Evolutionary conservation across 2,797 vertebrate species (phyloP), one percentile per base, ranked within the genome.

Genomic region (Rhynchotus rufescens): DNA sequence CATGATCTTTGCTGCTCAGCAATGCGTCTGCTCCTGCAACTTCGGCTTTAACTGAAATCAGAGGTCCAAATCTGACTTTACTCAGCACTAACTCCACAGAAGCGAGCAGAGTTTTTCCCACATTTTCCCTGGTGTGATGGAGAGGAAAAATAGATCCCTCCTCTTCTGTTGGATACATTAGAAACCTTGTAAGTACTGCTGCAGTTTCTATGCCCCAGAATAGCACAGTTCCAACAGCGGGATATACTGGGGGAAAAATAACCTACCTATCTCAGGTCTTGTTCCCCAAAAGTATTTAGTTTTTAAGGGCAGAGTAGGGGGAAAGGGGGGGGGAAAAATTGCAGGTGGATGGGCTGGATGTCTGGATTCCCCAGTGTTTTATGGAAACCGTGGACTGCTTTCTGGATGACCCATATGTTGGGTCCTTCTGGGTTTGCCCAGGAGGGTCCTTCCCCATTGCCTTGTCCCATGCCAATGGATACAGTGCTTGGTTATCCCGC

Each of bases 21-120:
- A 96, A 94, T 90, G 84, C 6, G 2, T 91, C 91, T 95, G 95
- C 73, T 96, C 86, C 93, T 91, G 95, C 79, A 91, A 76, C 94
- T 93, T 88, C 80, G 88, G 40, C 79, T 91, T n/a, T 40, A 54
- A 36, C 69, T 88, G 66, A 87, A 91, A 82, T 87, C 79, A 57
- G 66, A 73, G 56, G 79, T 84, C 86, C 76, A 90, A 85, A 92
- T 56, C 66, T 6, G 52, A 83, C 66, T 90, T 80, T 83, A 8
- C 25, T 52, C 67, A 84, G 78, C 44, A 66, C 90, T 26, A 81
- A 65, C 32, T 96, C 42, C 76, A 72, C 1, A 0, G 80, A 82
- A 92, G 54, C 45, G 30, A 88, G 34, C 2, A 1, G 65, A 45
- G 20, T 36, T 69, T 90, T 88, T 72, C 86, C 88, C 76, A 75